Evolutionary conservation across 2,797 vertebrate genomes (phyloP).

Genomic region (Siniperca obscura): DNA sequence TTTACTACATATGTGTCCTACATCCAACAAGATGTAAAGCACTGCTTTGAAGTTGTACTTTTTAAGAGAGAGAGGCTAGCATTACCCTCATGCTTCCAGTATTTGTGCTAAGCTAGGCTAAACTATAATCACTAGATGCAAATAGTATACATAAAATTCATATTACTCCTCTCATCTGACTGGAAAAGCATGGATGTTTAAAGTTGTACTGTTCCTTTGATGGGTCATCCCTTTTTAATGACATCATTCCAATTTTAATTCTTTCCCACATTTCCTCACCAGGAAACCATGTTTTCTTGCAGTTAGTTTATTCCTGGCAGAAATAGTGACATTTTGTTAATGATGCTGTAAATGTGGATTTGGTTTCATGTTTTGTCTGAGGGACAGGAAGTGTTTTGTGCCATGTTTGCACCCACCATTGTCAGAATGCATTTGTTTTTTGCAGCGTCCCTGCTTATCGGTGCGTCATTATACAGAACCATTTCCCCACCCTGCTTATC

Average conservation of each 20-base stretch:
- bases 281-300: not conserved
- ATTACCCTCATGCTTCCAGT: not conserved
- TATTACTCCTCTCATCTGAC: not conserved
- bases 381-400: conserved; percentile 41
- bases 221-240: not conserved
- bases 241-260: not conserved
- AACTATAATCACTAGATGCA: not conserved
- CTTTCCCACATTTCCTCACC: not conserved
- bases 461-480: conserved; percentile 44
- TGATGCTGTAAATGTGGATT: conserved; percentile 9
- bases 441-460: conserved; percentile 34
- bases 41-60: not conserved
- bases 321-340: not conserved
- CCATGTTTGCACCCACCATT: conserved; percentile 16
- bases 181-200: not conserved
- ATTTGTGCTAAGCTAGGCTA: not conserved
- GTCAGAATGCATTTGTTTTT: conserved; percentile 23
- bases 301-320: not conserved
- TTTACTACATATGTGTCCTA: not conserved
- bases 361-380: conserved; percentile 61
- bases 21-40: not conserved
- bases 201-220: not conserved
- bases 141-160: not conserved
- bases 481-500: conserved; percentile 72
- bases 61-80: not conserved